Evolutionary conservation across 2,797 vertebrate species (phyloP), one percentile per base, ranked within the genome.

Genomic region (Trachops cirrhosus): DNA sequence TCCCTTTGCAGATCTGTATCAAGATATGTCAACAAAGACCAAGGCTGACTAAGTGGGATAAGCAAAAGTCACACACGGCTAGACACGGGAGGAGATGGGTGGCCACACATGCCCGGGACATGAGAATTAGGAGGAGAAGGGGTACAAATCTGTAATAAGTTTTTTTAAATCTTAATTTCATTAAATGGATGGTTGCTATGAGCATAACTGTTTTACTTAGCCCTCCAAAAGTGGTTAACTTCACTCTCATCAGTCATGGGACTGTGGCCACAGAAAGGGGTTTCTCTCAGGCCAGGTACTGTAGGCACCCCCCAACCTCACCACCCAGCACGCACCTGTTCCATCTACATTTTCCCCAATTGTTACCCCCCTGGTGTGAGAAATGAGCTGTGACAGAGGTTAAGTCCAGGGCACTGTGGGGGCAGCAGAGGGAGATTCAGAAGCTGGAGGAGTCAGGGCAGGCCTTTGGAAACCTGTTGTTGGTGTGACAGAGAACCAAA

Each of bases 391-490:
- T 32, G 59, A 62, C 29, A 32, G 59, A 14, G 59, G 29, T 32
- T 62, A 32, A 62, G 59, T 62, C 26, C 59, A 32, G 26, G 29
- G 59, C 26, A 32, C 59, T 14, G 59, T 12, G 59, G 59, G 29
- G 32, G 2, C 0, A 0, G 21, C 48, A 8, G 29, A 34, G n/a
- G 14, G 19, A 32, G 39, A 12, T n/a, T 9, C 39, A 5, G 52
- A 16, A 57, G 75, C 21, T 44, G 10, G 10, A 7, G 16, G 22
- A 8, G 29, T 22, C 84, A 41, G 44, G 44, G 44, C 11, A 59
- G 50, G 29, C 46, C 34, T 54, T 21, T 39, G 44, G 71, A 22
- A 44, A 4, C 18, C 34, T 29, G 14, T 9, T 21, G n/a, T 9
- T 37, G 32, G 29, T 11, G 32, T 19, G 21, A 21, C 3, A 6